Evolutionary conservation across 2,113 vertebrate species (phyloP).

Genomic region (Corydoras sp.): DNA sequence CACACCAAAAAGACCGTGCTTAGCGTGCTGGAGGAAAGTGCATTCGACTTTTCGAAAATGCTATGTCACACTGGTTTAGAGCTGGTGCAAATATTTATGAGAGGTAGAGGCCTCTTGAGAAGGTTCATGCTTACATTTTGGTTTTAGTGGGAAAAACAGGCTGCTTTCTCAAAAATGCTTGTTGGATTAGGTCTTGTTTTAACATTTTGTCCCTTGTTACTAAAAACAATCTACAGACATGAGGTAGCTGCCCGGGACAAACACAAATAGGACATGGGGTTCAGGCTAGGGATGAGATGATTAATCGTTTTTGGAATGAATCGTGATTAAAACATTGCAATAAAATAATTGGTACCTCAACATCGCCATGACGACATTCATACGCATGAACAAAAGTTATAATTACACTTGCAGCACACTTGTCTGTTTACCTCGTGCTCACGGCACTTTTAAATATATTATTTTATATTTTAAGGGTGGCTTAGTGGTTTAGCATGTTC

Average conservation of each 20-base stretch:
- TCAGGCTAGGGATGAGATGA: neutral
- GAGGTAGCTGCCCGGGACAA: slow-evolving; percentile 10
- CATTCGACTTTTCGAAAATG: slow-evolving; percentile 66
- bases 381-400: too few species aligned
- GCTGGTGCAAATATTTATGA: slow-evolving; percentile 72
- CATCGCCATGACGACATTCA: too few species aligned
- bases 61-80: slow-evolving; percentile 69
- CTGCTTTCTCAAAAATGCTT: slow-evolving; percentile 33
- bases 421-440: too few species aligned
- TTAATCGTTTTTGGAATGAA: too few species aligned
- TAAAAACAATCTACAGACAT: slow-evolving; percentile 31
- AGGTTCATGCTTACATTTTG: slow-evolving; percentile 66
- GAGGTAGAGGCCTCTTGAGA: slow-evolving; percentile 66
- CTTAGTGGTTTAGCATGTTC: too few species aligned
- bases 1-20: slow-evolving; percentile 58
- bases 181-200: slow-evolving; percentile 54
- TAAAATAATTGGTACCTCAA: too few species aligned
- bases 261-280: slow-evolving; percentile 10
- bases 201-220: slow-evolving; percentile 34
- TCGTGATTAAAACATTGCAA: too few species aligned
- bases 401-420: too few species aligned
- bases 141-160: slow-evolving; percentile 48
- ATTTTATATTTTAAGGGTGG: too few species aligned
- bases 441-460: too few species aligned
- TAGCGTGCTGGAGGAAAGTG: slow-evolving; percentile 56